Base-by-base conservation (phyloP, 1,140 invertebrate genomes). In the Aphelenchoides avenae region DNA sequence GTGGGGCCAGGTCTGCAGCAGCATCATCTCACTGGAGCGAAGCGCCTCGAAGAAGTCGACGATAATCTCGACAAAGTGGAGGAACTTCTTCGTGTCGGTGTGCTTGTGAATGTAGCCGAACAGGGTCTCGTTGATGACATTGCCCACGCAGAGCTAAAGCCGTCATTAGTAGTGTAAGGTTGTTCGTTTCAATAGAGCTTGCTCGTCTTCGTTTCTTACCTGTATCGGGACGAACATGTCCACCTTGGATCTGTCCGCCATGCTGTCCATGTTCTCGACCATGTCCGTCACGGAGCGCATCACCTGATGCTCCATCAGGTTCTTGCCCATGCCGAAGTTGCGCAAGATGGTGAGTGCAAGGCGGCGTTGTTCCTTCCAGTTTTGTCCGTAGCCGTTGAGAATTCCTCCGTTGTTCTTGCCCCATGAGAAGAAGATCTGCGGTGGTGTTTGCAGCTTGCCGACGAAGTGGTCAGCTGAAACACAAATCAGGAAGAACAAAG, bases 71-170 rank as follows among this genome's bases (percentile, higher is more conserved):
- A 48, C 46, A 31, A 48, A 48, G 6, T 34, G 27, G 9, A 48
- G 9, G 46, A 48, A 48, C 6, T 48, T 18, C 13, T 31, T 22
- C 27, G 27, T 39, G 22, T 48, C 46, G 22, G 30, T 22, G 26
- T 48, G 46, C 7, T 7, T 27, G 26, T 48, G 7, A 7, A 48
- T 48, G 46, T 34, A 34, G 11, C 46, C 46, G 18, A 48, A 48
- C 46, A 48, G 46, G 46, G 26, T 48, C 22, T 34, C 6, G 26
- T 48, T 48, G 7, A 48, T 48, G 7, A 48, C 46, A 36, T 48
- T 48, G 7, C 46, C 46, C 7, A 48, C 46, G 9, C 11, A 34
- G n/a, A 48, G 26, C 26, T 48, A 18, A 34, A 43, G 9, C 15
- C 7, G 9, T 9, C 18, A 18, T 36, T 13, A 13, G 18, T 36